Base-by-base conservation (phyloP, 2,113 vertebrate genomes). In the Spea multiplicata region DNA sequence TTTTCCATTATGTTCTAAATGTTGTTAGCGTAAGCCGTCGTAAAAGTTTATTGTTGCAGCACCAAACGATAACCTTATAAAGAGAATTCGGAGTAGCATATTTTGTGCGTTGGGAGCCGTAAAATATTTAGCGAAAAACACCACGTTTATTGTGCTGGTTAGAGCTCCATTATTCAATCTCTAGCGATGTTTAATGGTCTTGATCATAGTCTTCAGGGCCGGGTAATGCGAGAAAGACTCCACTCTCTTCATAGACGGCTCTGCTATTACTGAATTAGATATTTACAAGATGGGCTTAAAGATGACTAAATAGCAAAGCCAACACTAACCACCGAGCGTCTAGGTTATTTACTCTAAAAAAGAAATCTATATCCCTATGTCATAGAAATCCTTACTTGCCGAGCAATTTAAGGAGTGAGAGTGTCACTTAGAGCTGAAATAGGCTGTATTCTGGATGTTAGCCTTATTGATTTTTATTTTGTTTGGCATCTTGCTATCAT, bases 401-500 rank as follows among this genome's bases (percentile, higher is more conserved):
- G 66, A 77, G 66, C 66, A 77, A 70, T 70, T 77, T 77, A 50
- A 69, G 66, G 66, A 59, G 48, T 70, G 7, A 77, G 75, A 62
- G 45, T 49, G 75, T 70, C 75, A 77, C 66, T 77, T 49, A 66
- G 70, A 13, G 66, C 53, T 67, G 5, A 9, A 4, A 8, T 53
- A n/a, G 65, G 44, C 53, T n/a, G 49, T 53, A 62, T 46, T 77
- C 66, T 59, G 13, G 30, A 59, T 70, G 75, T 77, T 70, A 61
- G 66, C 10, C 4, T n/a, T 49, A 77, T 77, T 67, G 75, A 77
- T 77, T 77, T 77, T 61, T 70, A 77, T 62, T 70, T 57, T 69
- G 66, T 77, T 76, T 77, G 75, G 75, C 66, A 77, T 77, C 75
- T 77, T 48, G 53, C 75, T 77, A 59, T 77, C 55, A 14, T 70